Evolutionary conservation across 2,888 invertebrate species (phyloP).

Genomic region (Aleiodes testaceus): DNA sequence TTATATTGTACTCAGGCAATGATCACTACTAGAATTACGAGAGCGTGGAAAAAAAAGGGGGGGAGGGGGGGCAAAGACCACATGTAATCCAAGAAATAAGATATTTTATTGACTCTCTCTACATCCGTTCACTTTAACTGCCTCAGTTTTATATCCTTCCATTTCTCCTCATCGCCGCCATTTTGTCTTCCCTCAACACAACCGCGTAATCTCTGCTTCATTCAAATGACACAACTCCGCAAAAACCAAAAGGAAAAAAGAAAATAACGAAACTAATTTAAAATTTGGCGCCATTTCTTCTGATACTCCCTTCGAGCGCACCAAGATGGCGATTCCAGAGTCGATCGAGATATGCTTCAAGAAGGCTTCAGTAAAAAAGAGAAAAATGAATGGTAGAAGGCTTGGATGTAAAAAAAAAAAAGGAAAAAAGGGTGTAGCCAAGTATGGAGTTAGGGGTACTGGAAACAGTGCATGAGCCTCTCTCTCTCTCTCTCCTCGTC

Average conservation of each 20-base stretch:
- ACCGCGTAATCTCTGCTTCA: background rate
- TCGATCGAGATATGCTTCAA: slow-evolving; percentile 26
- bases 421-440: slow-evolving; percentile 41
- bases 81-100: slow-evolving; percentile 4
- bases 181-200: slow-evolving; percentile 3
- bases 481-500: slow-evolving; percentile 46
- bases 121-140: background rate
- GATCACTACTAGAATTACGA: slow-evolving; percentile 1
- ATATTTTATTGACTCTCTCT: slow-evolving; percentile 27
- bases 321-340: slow-evolving; percentile 25
- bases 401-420: background rate
- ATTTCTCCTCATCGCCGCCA: slow-evolving; percentile 12
- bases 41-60: slow-evolving; percentile 1
- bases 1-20: slow-evolving; percentile 5
- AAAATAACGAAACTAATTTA: too few relatives aligned
- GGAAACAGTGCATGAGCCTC: background rate
- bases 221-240: background rate
- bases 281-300: too few relatives aligned
- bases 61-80: background rate
- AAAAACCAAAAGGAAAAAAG: background rate
- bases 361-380: slow-evolving; percentile 27
- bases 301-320: too few relatives aligned
- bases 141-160: slow-evolving; percentile 19
- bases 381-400: slow-evolving; percentile 8
- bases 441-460: slow-evolving; percentile 12